These are phyloP conservation scores for Cacoxenus indagator DNA, from an alignment of 2,888 invertebrate species.

Conservation along the genomic window DNA sequence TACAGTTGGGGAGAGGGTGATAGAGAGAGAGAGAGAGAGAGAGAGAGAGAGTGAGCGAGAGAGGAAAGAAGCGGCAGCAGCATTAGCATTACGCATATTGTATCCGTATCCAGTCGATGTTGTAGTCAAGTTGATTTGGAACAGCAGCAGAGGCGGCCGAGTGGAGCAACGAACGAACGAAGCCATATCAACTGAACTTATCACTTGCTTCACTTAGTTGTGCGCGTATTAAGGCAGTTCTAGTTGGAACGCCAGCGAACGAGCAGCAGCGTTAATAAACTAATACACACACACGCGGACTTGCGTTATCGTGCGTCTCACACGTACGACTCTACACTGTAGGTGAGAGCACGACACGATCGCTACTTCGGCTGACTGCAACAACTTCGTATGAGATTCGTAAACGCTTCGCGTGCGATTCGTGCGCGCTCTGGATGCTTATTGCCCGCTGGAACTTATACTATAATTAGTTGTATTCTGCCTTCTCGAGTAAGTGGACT, in stretches of 20 bases:
- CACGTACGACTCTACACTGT: constrained; percentile 50
- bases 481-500: constrained; percentile 70
- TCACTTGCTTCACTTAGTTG: constrained; percentile 8
- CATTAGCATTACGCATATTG: constrained; percentile 34
- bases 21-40: too few species aligned
- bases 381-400: constrained; percentile 4
- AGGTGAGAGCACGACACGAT: constrained; percentile 36
- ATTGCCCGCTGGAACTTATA: constrained; percentile 63
- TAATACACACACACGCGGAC: constrained; percentile 21
- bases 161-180: neutral
- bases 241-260: neutral
- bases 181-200: neutral
- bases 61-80: constrained; percentile 39
- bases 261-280: too few species aligned
- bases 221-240: neutral
- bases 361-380: constrained; percentile 24
- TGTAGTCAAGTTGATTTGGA: neutral
- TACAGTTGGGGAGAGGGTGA: too few species aligned
- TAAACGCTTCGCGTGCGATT: constrained; percentile 20
- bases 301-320: constrained; percentile 15
- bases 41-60: too few species aligned
- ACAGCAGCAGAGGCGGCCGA: too few species aligned
- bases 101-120: constrained; percentile 24
- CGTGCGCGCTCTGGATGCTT: constrained; percentile 39
- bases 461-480: constrained; percentile 70